Base-by-base conservation (phyloP, 2,888 invertebrate species). In the Xanthorhoe designata region DNA sequence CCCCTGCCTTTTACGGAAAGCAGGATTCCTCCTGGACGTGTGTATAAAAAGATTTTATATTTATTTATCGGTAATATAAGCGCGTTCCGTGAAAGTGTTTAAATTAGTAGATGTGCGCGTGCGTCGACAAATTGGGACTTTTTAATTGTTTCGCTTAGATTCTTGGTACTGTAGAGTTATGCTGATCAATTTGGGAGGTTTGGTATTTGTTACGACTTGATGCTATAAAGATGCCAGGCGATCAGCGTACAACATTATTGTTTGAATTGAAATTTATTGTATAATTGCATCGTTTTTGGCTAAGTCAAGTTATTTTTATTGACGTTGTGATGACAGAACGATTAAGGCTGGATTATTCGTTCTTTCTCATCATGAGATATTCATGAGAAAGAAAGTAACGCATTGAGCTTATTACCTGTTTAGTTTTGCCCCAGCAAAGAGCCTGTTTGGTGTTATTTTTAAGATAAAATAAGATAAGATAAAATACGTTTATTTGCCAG, bases 1-100 rank as follows among this genome's bases (percentile, higher is more conserved):
- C 89, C 89, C 88, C 83, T 74, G 69, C 92, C 91, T 78, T 92
- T 83, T 90, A 91, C 69, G 92, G 92, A 87, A 85, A 81, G 85
- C 87, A 80, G 87, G 91, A 92, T 92, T 91, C 91, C 90, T 75
- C 75, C 75, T 80, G 86, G 84, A 88, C 91, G 89, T 89, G 90
- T 86, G 85, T 83, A 88, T 87, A 91, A 90, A 87, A 86, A 80
- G 64, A 79, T 81, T 78, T 88, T 89, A 87, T 91, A 91, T 91
- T 91, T 91, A 92, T 92, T 86, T 85, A 83, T 86, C 82, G 78
- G 82, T 82, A 82, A 81, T 82, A 83, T 80, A 82, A 80, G 77
- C 70, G 75, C 79, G 80, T 83, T 84, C 84, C 75, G 78, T 76
- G 86, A 81, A 85, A 85, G 84, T 84, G 86, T 83, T 84, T 83